Evolutionary conservation across 2,113 vertebrate species (phyloP).

Genomic region (Eublepharis macularius): DNA sequence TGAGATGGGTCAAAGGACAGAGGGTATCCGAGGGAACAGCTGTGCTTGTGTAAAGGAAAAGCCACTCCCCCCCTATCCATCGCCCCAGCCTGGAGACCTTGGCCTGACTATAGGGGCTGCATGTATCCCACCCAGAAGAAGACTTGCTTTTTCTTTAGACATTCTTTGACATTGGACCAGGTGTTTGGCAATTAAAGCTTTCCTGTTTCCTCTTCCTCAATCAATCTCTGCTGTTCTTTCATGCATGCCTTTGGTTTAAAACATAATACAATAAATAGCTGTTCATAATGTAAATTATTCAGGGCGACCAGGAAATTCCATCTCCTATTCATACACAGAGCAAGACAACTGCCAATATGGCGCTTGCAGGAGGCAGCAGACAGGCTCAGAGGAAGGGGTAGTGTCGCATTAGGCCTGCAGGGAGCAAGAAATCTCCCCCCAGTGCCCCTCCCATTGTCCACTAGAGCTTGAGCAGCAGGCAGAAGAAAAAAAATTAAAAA

Average conservation of each 20-base stretch:
- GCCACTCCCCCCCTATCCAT: neutral
- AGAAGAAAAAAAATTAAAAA: too few relatives aligned
- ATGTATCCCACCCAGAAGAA: fast-evolving
- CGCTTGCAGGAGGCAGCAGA: neutral
- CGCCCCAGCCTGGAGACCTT: neutral
- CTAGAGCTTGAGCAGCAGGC: too few relatives aligned
- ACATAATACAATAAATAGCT: slow-evolving; percentile 13
- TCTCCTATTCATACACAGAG: neutral
- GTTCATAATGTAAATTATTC: neutral
- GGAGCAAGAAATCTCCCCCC: too few relatives aligned
- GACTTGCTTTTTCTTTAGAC: fast-evolving
- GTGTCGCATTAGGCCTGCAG: too few relatives aligned
- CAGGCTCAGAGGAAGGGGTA: too few relatives aligned
- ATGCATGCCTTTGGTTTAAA: fast-evolving
- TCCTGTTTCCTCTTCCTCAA: slow-evolving; percentile 18
- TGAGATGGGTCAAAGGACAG: neutral
- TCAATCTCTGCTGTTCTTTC: slow-evolving; percentile 5
- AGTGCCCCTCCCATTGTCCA: too few relatives aligned
- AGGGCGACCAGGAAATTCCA: neutral
- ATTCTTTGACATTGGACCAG: neutral
- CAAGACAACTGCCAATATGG: neutral
- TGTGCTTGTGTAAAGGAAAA: neutral
- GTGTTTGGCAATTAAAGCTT: neutral
- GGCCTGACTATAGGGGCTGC: too few relatives aligned
- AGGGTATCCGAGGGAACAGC: neutral